Evolutionary conservation across 2,888 invertebrate genomes (phyloP).

Genomic region (Folsomia candida): DNA sequence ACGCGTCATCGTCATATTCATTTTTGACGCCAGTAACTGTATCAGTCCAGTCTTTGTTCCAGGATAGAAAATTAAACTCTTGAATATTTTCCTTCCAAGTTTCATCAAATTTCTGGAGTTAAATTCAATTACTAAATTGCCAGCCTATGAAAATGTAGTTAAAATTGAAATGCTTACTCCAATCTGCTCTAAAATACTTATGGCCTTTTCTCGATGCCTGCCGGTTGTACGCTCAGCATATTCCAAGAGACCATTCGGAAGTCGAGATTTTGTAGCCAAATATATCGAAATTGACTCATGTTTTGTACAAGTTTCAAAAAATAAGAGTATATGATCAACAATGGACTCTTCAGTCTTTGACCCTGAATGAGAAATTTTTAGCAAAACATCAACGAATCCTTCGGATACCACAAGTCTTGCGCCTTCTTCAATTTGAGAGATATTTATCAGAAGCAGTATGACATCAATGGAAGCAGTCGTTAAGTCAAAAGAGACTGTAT

Average conservation of each 20-base stretch:
- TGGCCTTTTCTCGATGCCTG: constrained; percentile 14
- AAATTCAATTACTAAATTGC: background rate
- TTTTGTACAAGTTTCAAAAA: constrained; percentile 26
- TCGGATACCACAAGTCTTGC: constrained; percentile 28
- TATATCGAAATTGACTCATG: constrained; percentile 27
- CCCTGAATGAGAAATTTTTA: constrained; percentile 20
- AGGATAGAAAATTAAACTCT: constrained; percentile 30
- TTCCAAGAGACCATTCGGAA: constrained; percentile 28
- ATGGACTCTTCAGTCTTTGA: constrained; percentile 14
- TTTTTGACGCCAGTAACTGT: constrained; percentile 10
- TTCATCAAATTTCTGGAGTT: constrained; percentile 26
- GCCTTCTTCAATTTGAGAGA: constrained; percentile 21
- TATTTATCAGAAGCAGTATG: constrained; percentile 21
- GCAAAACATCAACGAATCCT: constrained; percentile 31
- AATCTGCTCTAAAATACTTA: constrained; percentile 22
- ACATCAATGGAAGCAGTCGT: constrained; percentile 27
- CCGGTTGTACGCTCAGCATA: constrained; percentile 25
- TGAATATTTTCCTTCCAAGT: constrained; percentile 30
- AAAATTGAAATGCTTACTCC: constrained; percentile 16
- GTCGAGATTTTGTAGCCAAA: constrained; percentile 32
- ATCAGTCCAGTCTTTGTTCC: constrained; percentile 34
- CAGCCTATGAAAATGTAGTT: background rate
- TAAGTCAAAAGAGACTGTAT: constrained; percentile 24
- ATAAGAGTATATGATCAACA: constrained; percentile 25
- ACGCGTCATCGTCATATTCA: constrained; percentile 1